Conservation (phyloP, 2,113 vertebrate genomes). For the Isurus oxyrinchus region DNA sequence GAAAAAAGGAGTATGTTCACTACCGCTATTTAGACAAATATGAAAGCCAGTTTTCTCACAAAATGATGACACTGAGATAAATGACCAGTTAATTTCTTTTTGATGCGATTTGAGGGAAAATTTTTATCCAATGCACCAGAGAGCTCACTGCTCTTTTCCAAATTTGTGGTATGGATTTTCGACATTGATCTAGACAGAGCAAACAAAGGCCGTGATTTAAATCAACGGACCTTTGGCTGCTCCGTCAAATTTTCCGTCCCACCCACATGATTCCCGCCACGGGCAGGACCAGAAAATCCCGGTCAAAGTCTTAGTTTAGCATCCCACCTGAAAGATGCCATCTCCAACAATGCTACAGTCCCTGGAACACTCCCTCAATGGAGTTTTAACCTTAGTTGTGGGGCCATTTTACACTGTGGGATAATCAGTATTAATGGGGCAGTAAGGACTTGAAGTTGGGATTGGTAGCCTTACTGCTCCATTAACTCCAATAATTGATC, state of each 20-base stretch:
- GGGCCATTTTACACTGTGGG: neutral
- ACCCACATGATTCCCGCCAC: no score
- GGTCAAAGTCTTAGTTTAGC: no score
- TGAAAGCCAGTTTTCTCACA: neutral
- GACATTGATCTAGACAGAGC: neutral
- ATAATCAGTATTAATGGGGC: neutral
- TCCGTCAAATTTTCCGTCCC: no score
- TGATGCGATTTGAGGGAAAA: neutral
- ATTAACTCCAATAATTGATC: neutral
- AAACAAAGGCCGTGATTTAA: no score
- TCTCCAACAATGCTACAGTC: neutral
- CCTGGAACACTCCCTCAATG: neutral
- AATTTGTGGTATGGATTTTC: neutral
- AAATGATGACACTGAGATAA: neutral
- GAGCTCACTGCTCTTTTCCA: neutral
- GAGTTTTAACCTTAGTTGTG: neutral
- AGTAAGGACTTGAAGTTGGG: neutral
- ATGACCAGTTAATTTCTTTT: neutral
- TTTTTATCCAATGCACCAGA: neutral
- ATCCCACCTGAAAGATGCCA: neutral
- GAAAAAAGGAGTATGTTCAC: neutral
- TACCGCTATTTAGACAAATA: neutral
- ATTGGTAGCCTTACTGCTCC: neutral
- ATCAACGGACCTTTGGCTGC: no score
- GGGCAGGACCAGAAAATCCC: no score